Base-by-base conservation (phyloP, 2,888 invertebrate genomes). In the Caenorhabditis zanzibari region DNA sequence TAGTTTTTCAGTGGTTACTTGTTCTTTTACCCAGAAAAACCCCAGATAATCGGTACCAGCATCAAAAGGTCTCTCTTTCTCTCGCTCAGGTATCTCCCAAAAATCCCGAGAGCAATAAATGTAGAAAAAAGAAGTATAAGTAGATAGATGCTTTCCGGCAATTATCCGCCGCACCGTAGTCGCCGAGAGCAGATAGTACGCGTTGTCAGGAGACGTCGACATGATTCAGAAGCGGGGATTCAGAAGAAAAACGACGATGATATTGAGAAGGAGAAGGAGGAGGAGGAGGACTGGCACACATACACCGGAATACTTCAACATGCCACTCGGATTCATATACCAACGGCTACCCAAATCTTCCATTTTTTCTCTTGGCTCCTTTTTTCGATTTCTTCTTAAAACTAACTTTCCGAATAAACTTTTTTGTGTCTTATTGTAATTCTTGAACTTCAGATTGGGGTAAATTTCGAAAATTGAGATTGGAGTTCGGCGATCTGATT, bases 61-160 rank as follows among this genome's bases (percentile, higher is more conserved):
- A n/a, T n/a, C n/a, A n/a, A n/a, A n/a, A n/a, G n/a, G n/a, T n/a
- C n/a, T n/a, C n/a, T n/a, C n/a, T n/a, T n/a, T n/a, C n/a, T n/a
- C n/a, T n/a, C n/a, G n/a, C 49, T 2, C 59, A 52, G 35, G 41
- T 44, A 26, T 52, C 63, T 44, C 77, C 44, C 56, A 79, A 41
- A 49, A 73, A 68, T n/a, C 1, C 47, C n/a, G n/a, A 10, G 19
- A 38, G 38, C 38, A 32, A 7, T 7, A 81, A 77, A 76, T 68
- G 64, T 72, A 64, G 72, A 26, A 54, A 73, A 58, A 73, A 72
- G 76, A 77, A 82, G 68, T 77, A 82, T 63, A 82, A 79, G 82
- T 74, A 77, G 82, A 82, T 82, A 77, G 77, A 82, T 82, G 74
- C 63, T 82, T 82, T 82, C 82, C 82, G 82, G 82, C 82, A 82